phyloP scores from a whole-genome alignment of 92 coral and sea anemone genomes.

The Umimayanthus chanpuru region DNA sequence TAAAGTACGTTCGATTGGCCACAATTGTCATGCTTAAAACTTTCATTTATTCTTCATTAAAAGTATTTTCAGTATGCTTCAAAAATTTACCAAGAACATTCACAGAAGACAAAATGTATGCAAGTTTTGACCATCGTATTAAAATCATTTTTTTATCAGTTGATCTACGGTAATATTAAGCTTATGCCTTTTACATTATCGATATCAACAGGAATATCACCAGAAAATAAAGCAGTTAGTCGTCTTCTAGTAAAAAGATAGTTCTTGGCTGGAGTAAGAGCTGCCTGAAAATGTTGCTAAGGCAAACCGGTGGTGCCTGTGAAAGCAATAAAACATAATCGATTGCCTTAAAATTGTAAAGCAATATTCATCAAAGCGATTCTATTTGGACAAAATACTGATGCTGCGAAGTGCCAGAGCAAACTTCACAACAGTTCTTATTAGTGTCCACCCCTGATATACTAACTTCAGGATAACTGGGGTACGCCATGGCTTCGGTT shows the following conservation, averaged over 20 bases:
- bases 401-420: conserved; percentile 49
- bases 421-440: conserved; percentile 37
- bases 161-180: not conserved
- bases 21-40: too few relatives aligned
- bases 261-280: conserved; percentile 8
- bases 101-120: too few relatives aligned
- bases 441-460: conserved; percentile 58
- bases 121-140: too few relatives aligned
- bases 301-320: conserved; percentile 57
- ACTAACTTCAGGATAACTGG: conserved; percentile 49
- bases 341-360: conserved; percentile 55
- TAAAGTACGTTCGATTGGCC: too few relatives aligned
- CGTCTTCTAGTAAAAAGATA: conserved; percentile 1
- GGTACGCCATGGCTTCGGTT: conserved; percentile 58
- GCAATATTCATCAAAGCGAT: conserved; percentile 51
- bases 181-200: not conserved
- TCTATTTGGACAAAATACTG: conserved; percentile 55
- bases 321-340: conserved; percentile 64
- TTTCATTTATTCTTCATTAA: too few relatives aligned
- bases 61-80: too few relatives aligned
- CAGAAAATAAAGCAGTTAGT: not conserved
- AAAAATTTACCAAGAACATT: too few relatives aligned
- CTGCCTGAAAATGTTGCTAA: conserved; percentile 46
- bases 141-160: too few relatives aligned
- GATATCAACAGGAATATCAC: conserved; percentile 17